Conservation (phyloP, 2,113 vertebrate species). For the Zosterops lateralis region DNA sequence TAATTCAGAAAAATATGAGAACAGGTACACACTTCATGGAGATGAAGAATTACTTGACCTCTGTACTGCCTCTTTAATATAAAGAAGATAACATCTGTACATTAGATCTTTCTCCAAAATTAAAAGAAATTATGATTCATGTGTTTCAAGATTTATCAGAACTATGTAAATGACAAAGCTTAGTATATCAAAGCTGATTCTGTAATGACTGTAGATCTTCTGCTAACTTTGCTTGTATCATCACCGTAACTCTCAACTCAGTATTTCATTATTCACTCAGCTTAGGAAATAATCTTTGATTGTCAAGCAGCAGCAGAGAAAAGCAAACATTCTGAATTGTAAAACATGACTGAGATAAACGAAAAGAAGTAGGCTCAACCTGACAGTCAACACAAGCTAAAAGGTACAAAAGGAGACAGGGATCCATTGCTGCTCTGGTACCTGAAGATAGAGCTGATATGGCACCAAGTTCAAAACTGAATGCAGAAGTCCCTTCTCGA, state of each 20-base stretch:
- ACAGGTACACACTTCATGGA: neutral
- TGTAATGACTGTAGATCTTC: neutral
- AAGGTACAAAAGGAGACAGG: neutral
- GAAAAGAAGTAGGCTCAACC: neutral
- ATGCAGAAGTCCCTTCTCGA: neutral
- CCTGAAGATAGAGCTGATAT: neutral
- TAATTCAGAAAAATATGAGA: neutral
- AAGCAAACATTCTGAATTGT: neutral
- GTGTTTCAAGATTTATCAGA: neutral
- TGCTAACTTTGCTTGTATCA: neutral
- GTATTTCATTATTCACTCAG: slow-evolving; percentile 10
- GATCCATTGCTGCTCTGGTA: neutral
- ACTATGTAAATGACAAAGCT: neutral
- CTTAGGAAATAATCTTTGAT: slow-evolving; percentile 12
- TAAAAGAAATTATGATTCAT: neutral
- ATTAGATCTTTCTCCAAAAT: neutral
- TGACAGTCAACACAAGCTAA: neutral
- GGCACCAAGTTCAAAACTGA: neutral
- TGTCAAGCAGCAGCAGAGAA: neutral
- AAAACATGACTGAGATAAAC: neutral
- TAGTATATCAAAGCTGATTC: neutral
- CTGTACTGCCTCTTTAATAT: neutral
- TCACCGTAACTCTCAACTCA: neutral
- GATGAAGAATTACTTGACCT: neutral
- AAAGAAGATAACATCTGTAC: neutral